Percentiles rank a stretch among this genome's conserved stretches.
Conservation (phyloP, 2,113 vertebrate genomes). For the Brachypodius melanocephalos region DNA sequence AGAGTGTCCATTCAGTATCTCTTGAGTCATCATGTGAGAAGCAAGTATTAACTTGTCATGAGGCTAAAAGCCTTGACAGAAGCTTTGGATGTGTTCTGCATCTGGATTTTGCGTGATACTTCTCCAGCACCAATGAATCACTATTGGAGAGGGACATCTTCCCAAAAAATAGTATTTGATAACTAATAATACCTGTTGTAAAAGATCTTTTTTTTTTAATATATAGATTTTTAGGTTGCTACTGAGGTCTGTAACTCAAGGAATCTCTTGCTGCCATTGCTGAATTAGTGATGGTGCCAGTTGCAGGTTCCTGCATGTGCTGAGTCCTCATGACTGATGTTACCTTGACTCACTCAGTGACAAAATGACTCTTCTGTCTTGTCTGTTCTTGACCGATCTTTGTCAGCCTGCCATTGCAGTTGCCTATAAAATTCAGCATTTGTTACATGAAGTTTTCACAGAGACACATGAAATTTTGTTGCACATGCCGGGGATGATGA, state of each 20-base stretch:
- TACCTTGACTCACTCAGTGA: neutral
- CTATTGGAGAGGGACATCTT: neutral
- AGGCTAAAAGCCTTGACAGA: neutral
- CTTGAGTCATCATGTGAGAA: neutral
- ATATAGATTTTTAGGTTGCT: neutral
- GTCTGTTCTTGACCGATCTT: neutral
- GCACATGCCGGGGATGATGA: rapidly evolving
- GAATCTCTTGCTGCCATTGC: neutral
- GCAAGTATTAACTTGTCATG: neutral
- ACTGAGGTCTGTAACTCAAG: neutral
- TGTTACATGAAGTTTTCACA: neutral
- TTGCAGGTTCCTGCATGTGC: neutral
- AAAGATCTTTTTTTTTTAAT: neutral
- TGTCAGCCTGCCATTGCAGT: neutral
- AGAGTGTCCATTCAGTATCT: neutral
- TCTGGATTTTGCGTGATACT: neutral
- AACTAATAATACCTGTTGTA: neutral
- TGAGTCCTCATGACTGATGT: neutral
- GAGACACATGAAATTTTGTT: neutral
- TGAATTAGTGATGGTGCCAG: neutral
- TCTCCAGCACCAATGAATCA: neutral
- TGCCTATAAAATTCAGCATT: neutral
- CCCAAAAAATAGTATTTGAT: neutral
- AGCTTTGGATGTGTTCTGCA: neutral
- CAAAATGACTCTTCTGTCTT: neutral